Base-by-base conservation (phyloP, 1,140 invertebrate genomes). In the Nasonia giraulti region DNA sequence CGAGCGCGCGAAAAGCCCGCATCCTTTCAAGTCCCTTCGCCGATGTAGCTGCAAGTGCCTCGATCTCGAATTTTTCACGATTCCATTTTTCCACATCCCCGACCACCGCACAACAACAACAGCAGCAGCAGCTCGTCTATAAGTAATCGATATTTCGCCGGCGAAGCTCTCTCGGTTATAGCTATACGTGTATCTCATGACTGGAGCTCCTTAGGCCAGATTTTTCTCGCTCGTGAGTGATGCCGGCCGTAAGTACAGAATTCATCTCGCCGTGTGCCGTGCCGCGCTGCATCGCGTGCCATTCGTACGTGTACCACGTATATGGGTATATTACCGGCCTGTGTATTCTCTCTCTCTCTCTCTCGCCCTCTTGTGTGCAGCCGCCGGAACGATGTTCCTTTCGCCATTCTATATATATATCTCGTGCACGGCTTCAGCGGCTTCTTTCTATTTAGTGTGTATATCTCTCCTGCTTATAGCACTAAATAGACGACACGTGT, bases 261-360 rank as follows among this genome's bases (percentile, higher is more conserved):
- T 78, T 33, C 76, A 62, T 78, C 76, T 62, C 44, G 47, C 12
- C 55, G 5, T 23, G 47, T 12, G 14, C n/a, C 10, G 33, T 37
- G 27, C 33, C 27, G 27, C 4, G 33, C 20, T 5, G 50, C 55
- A 79, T 79, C 77, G 79, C 79, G 79, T 80, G 79, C 79, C 68
- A 68, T 62, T 47, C 68, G 66, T 73, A 44, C 68, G 31, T 44
- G 37, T 71, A 40, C 44, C 44, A 31, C 68, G 75, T 77, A 55
- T 77, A 77, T 77, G 75, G 47, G 44, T 77, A 74, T 74, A 74
- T 74, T 74, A 74, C 37, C 31, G 10, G 20, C 23, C 8, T 77
- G n/a, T 77, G n/a, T 62, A 27, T 27, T 62, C 17, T 62, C 55
- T 62, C 17, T 55, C 50, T 55, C 50, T 14, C 47, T 73, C 69